Evolutionary conservation across 2,888 invertebrate genomes (phyloP), one percentile per base, ranked within the genome.

Genomic region (Drosophila yooni): DNA sequence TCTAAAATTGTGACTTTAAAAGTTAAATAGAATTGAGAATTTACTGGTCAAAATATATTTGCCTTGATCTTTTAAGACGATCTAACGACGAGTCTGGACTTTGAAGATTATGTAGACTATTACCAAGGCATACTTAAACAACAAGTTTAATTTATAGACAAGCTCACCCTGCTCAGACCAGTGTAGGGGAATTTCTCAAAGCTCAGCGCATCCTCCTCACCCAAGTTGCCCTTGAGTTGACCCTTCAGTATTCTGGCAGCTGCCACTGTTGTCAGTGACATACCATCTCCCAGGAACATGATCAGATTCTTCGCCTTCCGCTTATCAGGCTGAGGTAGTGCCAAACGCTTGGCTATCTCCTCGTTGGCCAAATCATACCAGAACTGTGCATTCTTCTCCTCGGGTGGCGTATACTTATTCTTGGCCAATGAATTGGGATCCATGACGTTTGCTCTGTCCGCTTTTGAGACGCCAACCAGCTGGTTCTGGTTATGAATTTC

Each of bases 181-280:
- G 94, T 92, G 56, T 94, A 93, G 0, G 95, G 95, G 80, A 96
- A 96, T 10, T 91, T 84, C 82, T 96, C 96, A 88, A 96, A 96
- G 63, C 93, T 93, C 4, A 96, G 93, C 21, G 93, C 82, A 1
- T 93, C 92, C 81, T 96, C 95, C 91, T 96, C 96, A 1, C 96
- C 96, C 1, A 94, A 83, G 33, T 83, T 86, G 2, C 93, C 93
- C 15, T 92, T 91, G 10, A 94, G 94, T 91, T 96, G 96, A 0
- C 96, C 96, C 68, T 94, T 94, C 81, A 94, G 94, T 27, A 95
- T 94, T 79, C 96, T 93, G 10, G 96, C 94, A 1, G 96, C 96
- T 10, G 95, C 94, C 68, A 96, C 91, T 3, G 96, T 96, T 8
- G 95, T 93, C 66, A 96, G 91, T 15, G 96, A 95, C 96, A 96